Conservation (phyloP, 2,888 invertebrate species). For the Nomada goodeniana region DNA sequence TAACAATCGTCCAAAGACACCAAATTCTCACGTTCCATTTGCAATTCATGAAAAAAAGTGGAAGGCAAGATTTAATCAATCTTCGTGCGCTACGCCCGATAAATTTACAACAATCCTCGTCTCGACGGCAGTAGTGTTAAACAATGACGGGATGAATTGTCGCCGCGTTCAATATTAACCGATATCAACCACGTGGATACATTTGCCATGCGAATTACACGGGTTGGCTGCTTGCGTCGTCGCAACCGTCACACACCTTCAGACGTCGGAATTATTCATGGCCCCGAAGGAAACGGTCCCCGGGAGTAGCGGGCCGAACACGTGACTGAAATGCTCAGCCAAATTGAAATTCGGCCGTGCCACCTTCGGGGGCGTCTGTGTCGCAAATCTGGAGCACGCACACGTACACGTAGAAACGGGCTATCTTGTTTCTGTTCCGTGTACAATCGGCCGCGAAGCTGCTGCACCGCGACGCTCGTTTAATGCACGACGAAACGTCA, state of each 20-base stretch:
- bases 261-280: constrained; percentile 69
- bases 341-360: constrained; percentile 72
- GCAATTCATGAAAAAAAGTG: too few relatives aligned
- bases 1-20: too few relatives aligned
- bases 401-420: constrained; percentile 6
- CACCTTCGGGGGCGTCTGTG: constrained; percentile 53
- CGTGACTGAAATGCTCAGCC: constrained; percentile 71
- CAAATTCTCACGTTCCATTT: too few relatives aligned
- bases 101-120: neutral
- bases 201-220: constrained; percentile 52
- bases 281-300: constrained; percentile 63
- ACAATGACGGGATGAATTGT: neutral
- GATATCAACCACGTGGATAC: constrained; percentile 53
- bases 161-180: constrained; percentile 45
- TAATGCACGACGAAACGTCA: constrained; percentile 71
- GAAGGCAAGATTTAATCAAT: too few relatives aligned
- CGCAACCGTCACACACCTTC: constrained; percentile 51
- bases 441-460: constrained; percentile 16
- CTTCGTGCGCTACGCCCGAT: too few relatives aligned
- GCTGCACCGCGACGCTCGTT: constrained; percentile 46
- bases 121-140: neutral
- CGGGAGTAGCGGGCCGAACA: constrained; percentile 53
- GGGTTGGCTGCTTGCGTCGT: constrained; percentile 49
- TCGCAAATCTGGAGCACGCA: constrained; percentile 65
- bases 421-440: constrained; percentile 8